Conservation (phyloP, 2,888 invertebrate species). For the Anthophora plumipes region DNA sequence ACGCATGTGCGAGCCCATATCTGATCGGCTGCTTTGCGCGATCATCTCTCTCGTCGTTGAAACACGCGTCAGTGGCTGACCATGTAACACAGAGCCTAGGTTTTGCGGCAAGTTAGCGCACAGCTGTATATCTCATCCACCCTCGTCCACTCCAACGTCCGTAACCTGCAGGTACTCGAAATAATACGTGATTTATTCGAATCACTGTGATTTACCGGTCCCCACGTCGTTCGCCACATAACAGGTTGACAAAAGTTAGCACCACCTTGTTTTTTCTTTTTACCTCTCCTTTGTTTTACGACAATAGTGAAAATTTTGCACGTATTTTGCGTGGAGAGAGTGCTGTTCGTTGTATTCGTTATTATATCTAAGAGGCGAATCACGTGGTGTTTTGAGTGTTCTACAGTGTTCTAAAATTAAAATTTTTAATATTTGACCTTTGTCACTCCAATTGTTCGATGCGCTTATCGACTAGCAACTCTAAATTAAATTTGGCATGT, state of each 20-base stretch:
- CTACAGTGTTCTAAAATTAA: too few species aligned
- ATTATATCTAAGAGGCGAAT: too few species aligned
- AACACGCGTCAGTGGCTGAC: conserved; percentile 74
- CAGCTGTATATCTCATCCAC: conserved; percentile 62
- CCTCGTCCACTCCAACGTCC: background rate
- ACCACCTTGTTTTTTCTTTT: background rate
- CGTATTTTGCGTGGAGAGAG: too few species aligned
- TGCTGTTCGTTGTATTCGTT: too few species aligned
- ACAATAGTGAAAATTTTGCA: background rate
- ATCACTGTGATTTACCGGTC: conserved; percentile 70
- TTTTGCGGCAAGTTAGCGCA: conserved; percentile 72
- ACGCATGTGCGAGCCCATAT: conserved; percentile 66
- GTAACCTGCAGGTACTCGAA: conserved; percentile 58
- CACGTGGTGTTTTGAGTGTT: too few species aligned
- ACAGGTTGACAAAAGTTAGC: conserved; percentile 24
- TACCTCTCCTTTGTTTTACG: background rate
- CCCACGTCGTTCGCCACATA: conserved; percentile 41
- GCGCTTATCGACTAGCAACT: too few species aligned
- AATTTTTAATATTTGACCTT: too few species aligned
- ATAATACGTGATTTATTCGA: conserved; percentile 77
- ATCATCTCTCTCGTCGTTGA: conserved; percentile 71
- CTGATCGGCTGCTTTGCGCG: conserved; percentile 64
- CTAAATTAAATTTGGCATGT: too few species aligned
- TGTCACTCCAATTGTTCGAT: too few species aligned
- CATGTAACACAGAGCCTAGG: conserved; percentile 66